A percentile compares a stretch with the other conserved stretches of the same genome.
phyloP scores from a whole-genome alignment of 1,140 invertebrate genomes.

The Trichomalopsis sarcophagae region DNA sequence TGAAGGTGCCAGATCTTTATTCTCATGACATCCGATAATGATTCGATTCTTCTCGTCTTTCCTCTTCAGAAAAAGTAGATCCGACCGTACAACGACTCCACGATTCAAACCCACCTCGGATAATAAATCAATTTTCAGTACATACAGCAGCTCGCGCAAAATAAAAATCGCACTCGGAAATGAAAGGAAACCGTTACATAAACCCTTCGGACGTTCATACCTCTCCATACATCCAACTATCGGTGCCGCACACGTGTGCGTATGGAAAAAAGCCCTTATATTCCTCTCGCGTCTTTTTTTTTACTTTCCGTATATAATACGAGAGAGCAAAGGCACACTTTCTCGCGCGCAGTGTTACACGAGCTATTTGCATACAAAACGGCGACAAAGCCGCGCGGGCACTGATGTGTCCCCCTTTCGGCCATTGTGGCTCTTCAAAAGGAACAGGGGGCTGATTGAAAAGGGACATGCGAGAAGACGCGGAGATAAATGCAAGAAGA shows the following conservation, averaged over 20 bases:
- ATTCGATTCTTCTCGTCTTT: not conserved
- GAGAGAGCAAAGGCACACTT: conserved; percentile 43
- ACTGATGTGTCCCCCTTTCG: not conserved
- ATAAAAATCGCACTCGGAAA: not conserved
- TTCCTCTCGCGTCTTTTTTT: not conserved
- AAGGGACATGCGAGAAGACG: conserved; percentile 32
- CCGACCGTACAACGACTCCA: too few species aligned
- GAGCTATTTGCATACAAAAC: conserved; percentile 46
- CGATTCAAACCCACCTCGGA: not conserved
- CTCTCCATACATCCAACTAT: not conserved
- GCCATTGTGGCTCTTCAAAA: conserved; percentile 32
- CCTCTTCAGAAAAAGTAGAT: too few species aligned
- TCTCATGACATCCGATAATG: too few species aligned
- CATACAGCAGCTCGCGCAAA: not conserved
- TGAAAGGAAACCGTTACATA: conserved; percentile 26
- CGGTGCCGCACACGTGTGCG: not conserved
- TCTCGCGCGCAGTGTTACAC: conserved; percentile 47
- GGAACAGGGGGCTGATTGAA: conserved; percentile 27
- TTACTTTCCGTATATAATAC: conserved; percentile 16
- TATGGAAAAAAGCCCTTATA: conserved; percentile 17
- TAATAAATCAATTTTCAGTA: not conserved
- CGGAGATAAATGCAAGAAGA: conserved; percentile 28
- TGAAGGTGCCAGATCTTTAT: too few species aligned
- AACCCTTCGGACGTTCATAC: not conserved
- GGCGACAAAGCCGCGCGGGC: conserved; percentile 3